Percentiles rank a stretch among this genome's conserved stretches.
Conservation (phyloP, 1,140 invertebrate species). For the Lepidurus arcticus region DNA sequence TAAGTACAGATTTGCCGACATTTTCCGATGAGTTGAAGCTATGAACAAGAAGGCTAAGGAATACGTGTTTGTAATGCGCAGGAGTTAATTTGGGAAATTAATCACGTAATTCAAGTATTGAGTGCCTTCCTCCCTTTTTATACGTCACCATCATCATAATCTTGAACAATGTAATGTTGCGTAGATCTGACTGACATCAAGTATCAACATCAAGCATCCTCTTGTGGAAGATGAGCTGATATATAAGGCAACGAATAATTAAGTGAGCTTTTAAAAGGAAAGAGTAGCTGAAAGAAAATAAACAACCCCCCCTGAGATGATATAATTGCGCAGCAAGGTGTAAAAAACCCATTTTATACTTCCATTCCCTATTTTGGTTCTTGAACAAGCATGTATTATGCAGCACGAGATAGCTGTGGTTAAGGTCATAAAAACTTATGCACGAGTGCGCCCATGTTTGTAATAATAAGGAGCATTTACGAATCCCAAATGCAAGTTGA, state of each 20-base stretch:
- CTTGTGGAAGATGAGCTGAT: not conserved
- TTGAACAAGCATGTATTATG: not conserved
- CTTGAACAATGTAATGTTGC: no score
- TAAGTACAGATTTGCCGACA: not conserved
- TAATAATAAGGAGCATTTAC: not conserved
- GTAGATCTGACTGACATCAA: no score
- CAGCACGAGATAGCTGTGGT: not conserved
- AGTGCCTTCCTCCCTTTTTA: no score
- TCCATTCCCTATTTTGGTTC: not conserved
- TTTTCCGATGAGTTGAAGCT: no score
- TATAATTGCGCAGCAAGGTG: not conserved
- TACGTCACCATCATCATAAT: no score
- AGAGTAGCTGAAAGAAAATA: not conserved
- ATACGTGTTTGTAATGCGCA: no score
- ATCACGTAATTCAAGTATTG: no score
- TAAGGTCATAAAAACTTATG: not conserved
- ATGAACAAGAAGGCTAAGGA: no score
- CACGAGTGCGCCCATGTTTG: not conserved
- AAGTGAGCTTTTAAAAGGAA: not conserved
- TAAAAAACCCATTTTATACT: not conserved
- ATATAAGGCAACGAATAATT: not conserved
- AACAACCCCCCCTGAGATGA: not conserved
- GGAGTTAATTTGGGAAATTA: no score
- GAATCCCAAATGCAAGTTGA: not conserved
- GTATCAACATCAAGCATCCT: no score